These are phyloP conservation scores for Myotis yumanensis DNA, from an alignment of 2,113 vertebrate genomes.

Conservation along the genomic window DNA sequence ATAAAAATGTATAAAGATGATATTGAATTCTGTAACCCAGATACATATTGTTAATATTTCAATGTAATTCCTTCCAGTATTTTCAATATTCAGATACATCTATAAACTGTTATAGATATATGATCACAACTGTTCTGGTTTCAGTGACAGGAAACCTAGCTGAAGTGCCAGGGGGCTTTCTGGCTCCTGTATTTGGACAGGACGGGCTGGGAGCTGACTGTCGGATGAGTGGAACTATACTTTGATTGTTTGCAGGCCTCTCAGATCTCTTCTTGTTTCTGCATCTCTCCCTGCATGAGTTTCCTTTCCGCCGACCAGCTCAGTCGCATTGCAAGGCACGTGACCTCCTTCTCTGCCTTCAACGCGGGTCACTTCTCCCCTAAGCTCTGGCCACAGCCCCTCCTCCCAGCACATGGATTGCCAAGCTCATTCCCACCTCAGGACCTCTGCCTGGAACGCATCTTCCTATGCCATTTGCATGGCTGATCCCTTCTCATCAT, in stretches of 20 bases:
- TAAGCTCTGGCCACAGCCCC: background rate
- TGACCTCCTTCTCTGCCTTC: background rate
- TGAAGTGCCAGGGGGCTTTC: background rate
- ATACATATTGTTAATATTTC: background rate
- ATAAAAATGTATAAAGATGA: background rate
- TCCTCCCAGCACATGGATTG: background rate
- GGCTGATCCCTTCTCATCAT: background rate
- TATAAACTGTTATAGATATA: background rate
- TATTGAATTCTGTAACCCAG: background rate
- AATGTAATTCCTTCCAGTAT: background rate
- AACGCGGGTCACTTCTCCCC: background rate
- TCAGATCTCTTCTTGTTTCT: background rate
- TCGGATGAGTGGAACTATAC: fast-evolving
- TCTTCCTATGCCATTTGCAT: background rate
- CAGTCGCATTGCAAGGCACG: background rate
- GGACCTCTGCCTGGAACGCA: background rate
- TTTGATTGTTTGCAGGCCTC: background rate
- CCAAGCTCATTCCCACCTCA: background rate
- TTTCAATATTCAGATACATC: background rate
- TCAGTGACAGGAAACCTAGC: background rate
- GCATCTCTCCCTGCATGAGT: background rate
- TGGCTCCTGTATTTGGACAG: background rate
- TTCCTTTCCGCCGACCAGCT: background rate
- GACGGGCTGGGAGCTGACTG: too few relatives aligned
- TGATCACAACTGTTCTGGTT: background rate